Conservation (phyloP, 2,113 vertebrate species). For the Benitochromis conjunctus region DNA sequence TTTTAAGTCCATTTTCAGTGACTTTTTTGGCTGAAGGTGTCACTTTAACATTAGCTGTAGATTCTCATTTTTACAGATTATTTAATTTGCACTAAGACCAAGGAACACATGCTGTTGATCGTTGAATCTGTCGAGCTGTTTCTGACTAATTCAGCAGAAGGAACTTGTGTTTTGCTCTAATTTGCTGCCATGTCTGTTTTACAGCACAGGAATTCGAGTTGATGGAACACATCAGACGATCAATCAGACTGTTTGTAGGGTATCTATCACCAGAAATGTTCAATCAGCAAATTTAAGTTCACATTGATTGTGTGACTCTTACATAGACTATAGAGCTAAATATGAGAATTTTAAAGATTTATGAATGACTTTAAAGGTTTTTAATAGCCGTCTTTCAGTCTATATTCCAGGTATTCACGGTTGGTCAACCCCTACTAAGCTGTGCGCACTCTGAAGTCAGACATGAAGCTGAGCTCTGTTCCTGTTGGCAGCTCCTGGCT, state of each 20-base stretch:
- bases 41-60: rapidly evolving
- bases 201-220: neutral
- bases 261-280: neutral
- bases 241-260: neutral
- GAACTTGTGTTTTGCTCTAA: neutral
- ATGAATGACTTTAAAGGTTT: rapidly evolving
- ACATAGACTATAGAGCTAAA: neutral
- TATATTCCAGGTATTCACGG: rapidly evolving
- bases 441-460: neutral
- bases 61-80: neutral
- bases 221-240: neutral
- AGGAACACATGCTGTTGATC: too few relatives aligned
- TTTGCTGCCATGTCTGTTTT: neutral
- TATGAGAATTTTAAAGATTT: neutral
- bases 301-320: neutral
- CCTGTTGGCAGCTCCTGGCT: neutral
- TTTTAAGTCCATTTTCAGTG: neutral
- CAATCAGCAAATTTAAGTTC: neutral
- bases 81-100: neutral
- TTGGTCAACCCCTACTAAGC: neutral
- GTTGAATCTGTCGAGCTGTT: too few relatives aligned
- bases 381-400: neutral
- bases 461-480: neutral
- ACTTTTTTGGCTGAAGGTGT: neutral
- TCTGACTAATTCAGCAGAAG: too few relatives aligned